Base-by-base conservation (phyloP, 2,888 invertebrate genomes). In the Yponomeuta plumbellus region DNA sequence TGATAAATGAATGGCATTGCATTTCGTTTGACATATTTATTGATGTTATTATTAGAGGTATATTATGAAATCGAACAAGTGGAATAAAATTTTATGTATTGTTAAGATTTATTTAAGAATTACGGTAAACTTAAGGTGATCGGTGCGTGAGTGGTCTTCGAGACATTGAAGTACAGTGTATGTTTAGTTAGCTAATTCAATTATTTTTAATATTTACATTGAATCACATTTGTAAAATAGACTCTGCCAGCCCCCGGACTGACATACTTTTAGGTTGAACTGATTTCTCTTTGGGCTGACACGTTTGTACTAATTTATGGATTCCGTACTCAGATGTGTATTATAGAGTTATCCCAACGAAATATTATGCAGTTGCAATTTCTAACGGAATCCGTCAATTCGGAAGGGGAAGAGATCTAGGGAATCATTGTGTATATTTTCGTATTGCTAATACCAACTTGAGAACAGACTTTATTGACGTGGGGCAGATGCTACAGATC, bases 51-150 rank as follows among this genome's bases (percentile, higher is more conserved):
- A 85, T 83, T 83, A 79, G 84, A 82, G 76, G 74, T 76, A 75
- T 84, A 82, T 85, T 82, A 86, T 86, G 82, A 85, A 86, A 84
- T 88, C 85, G 86, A 88, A 85, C 88, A 86, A 88, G 85, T 81
- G 80, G 74, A 61, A 26, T 61, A 61, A 77, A 76, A 74, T 75
- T 73, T 74, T 73, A 72, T 71, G 39, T 72, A 69, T 74, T 76
- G 75, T 78, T 75, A 75, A 73, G 68, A 71, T 68, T 71, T 74
- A 72, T 72, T 76, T 74, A 75, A 73, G 74, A 73, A 73, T 72
- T 73, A 71, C 70, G 70, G 23, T 64, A 11, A 11, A 64, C 1
- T 63, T 61, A 20, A 13, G 21, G 56, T 56, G 64, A 64, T 52
- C 17, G 44, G n/a, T 17, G 64, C 23, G 56, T 65, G 65, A 58